These are phyloP conservation scores for Drosophila athabasca DNA, from an alignment of 1,140 invertebrate species.

Conservation along the genomic window DNA sequence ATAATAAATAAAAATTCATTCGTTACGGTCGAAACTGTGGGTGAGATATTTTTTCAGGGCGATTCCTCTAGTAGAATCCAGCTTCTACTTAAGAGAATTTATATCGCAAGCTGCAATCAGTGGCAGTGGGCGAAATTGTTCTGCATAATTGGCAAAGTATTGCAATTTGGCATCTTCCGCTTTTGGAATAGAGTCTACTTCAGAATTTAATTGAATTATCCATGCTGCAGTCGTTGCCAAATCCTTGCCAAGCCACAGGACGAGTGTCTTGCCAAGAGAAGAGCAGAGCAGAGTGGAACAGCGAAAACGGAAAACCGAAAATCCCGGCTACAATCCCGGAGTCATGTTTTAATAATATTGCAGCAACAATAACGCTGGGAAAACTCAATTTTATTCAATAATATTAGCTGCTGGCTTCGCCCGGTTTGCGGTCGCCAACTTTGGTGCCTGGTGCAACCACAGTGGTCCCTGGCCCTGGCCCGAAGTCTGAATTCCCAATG, in stretches of 20 bases:
- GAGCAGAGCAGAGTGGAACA: not conserved
- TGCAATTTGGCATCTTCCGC: constrained; percentile 66
- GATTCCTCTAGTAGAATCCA: no score
- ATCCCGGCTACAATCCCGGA: constrained; percentile 13
- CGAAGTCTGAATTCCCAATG: constrained; percentile 25
- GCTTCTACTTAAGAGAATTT: not conserved
- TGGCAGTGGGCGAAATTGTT: constrained; percentile 22
- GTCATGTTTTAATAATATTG: constrained; percentile 78
- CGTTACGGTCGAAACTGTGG: no score
- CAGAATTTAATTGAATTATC: constrained; percentile 77
- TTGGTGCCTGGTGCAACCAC: constrained; percentile 54
- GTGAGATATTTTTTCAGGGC: no score
- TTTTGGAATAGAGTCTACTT: constrained; percentile 43
- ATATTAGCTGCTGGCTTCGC: constrained; percentile 63
- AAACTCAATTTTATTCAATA: constrained; percentile 81
- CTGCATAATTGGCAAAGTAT: constrained; percentile 75
- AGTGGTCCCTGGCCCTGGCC: constrained; percentile 31
- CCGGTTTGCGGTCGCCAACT: constrained; percentile 64
- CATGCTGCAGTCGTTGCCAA: constrained; percentile 38
- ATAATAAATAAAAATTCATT: no score
- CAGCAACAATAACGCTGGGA: constrained; percentile 51
- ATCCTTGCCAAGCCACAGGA: constrained; percentile 50
- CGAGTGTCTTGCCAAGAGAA: constrained; percentile 62
- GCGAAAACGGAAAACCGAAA: constrained; percentile 18
- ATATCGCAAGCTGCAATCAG: constrained; percentile 32